These are phyloP conservation scores for Pelobates fuscus DNA, from an alignment of 2,113 vertebrate genomes.

Conservation along the genomic window DNA sequence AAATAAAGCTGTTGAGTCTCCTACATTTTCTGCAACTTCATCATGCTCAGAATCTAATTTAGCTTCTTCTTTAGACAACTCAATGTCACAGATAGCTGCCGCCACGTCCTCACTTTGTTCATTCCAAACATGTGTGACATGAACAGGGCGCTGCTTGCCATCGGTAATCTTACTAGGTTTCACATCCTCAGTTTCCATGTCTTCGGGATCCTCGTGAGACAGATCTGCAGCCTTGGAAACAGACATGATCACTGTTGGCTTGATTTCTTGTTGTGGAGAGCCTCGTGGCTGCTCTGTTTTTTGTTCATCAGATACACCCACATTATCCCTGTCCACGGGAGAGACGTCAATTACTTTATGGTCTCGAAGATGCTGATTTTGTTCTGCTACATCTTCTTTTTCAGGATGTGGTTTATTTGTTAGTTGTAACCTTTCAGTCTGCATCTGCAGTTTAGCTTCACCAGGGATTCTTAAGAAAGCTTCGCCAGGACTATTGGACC, in stretches of 20 bases:
- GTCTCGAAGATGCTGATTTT: background rate
- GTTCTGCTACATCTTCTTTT: background rate
- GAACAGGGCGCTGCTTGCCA: constrained; percentile 55
- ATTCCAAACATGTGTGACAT: constrained; percentile 76
- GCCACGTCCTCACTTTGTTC: constrained; percentile 55
- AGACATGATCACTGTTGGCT: background rate
- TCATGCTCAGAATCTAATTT: constrained; percentile 8
- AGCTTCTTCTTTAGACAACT: background rate
- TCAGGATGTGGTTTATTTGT: constrained; percentile 38
- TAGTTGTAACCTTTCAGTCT: constrained; percentile 76
- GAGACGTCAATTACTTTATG: background rate
- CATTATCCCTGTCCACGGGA: background rate
- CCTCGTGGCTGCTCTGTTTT: background rate
- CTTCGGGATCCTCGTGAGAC: constrained; percentile 75
- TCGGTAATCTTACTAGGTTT: constrained; percentile 52
- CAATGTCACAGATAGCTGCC: background rate
- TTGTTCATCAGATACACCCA: background rate
- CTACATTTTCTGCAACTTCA: constrained; percentile 55
- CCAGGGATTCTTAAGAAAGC: constrained; percentile 81
- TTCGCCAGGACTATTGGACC: constrained; percentile 78
- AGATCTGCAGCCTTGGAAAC: too few relatives aligned
- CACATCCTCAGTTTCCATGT: constrained; percentile 80
- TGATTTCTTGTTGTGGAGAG: background rate
- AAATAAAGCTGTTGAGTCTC: constrained; percentile 78
- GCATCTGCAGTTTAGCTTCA: constrained; percentile 83